Base-by-base conservation (phyloP, 2,888 invertebrate genomes). In the Gandaritis pyraliata region DNA sequence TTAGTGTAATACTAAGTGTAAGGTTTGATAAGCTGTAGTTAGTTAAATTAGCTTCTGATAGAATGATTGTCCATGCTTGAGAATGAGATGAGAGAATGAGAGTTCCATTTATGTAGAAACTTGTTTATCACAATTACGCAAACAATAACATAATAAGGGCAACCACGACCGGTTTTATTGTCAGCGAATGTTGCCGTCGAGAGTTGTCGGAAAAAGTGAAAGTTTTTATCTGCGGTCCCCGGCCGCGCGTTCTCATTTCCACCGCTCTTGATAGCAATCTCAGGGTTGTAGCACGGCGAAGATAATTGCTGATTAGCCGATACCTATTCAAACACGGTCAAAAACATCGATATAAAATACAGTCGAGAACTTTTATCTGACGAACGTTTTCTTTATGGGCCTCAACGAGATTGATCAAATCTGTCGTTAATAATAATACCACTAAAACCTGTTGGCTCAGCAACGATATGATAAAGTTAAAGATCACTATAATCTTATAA, bases 161-260 rank as follows among this genome's bases (percentile, higher is more conserved):
- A 72, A 75, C 80, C 85, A 66, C 85, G 85, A 85, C 81, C 82
- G 79, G 78, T 75, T 84, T 85, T 85, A 88, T 86, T 85, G 84
- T 83, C 73, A 76, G 76, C 73, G 80, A 88, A 88, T 85, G 85
- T 88, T 78, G 77, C 86, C 85, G 81, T 77, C 65, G 85, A 85
- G 86, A 82, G 81, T 85, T 82, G 84, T 82, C 83, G 82, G 86
- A 84, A 88, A 87, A 88, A 89, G 88, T 87, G 86, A 90, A 90
- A 90, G 88, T 90, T 91, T 90, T 90, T 90, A 90, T 90, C 88
- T 85, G 80, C 68, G 73, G 82, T 88, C 88, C 90, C 87, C 73
- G 80, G 85, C 77, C 82, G 81, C 78, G 80, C 85, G 86, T 88
- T 86, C 81, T 86, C 86, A 87, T 90, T 88, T 88, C 83, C 84